These are phyloP conservation scores for Pygoscelis antarcticus DNA, from an alignment of 2,113 vertebrate species.

Conservation along the genomic window DNA sequence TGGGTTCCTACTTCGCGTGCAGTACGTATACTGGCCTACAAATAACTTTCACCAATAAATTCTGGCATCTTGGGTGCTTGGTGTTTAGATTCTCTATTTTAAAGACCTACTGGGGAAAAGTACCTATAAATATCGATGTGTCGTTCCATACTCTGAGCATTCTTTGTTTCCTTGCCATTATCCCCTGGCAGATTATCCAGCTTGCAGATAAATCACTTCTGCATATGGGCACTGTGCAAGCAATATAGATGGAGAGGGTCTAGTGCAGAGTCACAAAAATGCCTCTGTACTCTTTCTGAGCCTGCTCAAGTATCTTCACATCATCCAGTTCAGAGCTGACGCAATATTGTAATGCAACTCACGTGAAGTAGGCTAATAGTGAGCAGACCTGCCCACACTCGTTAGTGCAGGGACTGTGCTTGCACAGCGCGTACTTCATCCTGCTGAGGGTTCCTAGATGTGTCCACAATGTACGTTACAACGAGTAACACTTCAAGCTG, in stretches of 20 bases:
- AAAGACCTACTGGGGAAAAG: not conserved
- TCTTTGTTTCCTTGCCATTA: not conserved
- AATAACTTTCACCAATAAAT: not conserved
- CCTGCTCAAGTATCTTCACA: not conserved
- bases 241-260: not conserved
- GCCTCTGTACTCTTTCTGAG: not conserved
- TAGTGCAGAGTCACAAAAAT: not conserved
- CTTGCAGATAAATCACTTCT: not conserved
- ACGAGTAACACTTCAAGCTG: not conserved
- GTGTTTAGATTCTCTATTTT: not conserved
- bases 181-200: not conserved
- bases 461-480: not conserved
- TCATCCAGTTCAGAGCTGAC: not conserved
- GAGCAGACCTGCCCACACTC: not conserved
- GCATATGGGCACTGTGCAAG: not conserved
- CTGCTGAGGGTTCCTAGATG: not conserved
- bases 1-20: not conserved
- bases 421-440: not conserved
- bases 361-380: not conserved
- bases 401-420: not conserved
- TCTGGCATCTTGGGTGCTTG: not conserved
- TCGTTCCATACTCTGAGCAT: fast-evolving
- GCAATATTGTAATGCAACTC: not conserved
- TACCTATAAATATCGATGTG: not conserved
- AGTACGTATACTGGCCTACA: fast-evolving